phyloP scores from a whole-genome alignment of 2,888 invertebrate species.

The Cenopis cana region DNA sequence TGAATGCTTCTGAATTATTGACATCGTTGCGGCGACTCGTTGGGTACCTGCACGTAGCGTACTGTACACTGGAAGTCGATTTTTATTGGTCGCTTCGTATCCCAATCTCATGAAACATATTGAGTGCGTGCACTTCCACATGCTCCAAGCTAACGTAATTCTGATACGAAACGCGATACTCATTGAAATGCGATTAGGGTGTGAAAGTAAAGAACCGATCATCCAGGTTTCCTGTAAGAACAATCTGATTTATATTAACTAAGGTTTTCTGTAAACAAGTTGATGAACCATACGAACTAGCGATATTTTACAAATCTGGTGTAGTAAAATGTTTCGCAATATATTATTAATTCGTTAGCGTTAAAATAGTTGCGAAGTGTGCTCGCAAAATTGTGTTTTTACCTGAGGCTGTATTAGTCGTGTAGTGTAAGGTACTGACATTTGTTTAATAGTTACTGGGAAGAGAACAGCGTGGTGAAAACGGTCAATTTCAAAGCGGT shows the following conservation, averaged over 20 bases:
- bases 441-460: neutral
- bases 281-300: constrained; percentile 39
- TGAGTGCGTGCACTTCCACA: neutral
- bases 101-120: neutral
- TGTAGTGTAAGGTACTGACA: neutral
- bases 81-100: neutral
- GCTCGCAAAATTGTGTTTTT: constrained; percentile 12
- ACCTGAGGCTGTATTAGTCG: constrained; percentile 2
- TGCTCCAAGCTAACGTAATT: neutral
- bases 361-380: constrained; percentile 10
- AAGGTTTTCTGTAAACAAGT: constrained; percentile 50
- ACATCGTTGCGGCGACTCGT: constrained; percentile 53
- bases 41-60: constrained; percentile 49
- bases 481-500: neutral
- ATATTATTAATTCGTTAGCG: constrained; percentile 31
- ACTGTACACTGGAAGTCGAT: constrained; percentile 25
- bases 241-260: constrained; percentile 60
- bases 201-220: neutral
- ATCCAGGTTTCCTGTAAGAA: constrained; percentile 44
- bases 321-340: constrained; percentile 26
- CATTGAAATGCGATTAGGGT: neutral
- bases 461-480: neutral
- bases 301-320: constrained; percentile 31
- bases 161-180: neutral
- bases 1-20: constrained; percentile 66